A percentile compares a stretch with the other conserved stretches of the same genome.
Conservation (phyloP, 35 echinoderm and acorn worm genomes). For the Patiria miniata region DNA sequence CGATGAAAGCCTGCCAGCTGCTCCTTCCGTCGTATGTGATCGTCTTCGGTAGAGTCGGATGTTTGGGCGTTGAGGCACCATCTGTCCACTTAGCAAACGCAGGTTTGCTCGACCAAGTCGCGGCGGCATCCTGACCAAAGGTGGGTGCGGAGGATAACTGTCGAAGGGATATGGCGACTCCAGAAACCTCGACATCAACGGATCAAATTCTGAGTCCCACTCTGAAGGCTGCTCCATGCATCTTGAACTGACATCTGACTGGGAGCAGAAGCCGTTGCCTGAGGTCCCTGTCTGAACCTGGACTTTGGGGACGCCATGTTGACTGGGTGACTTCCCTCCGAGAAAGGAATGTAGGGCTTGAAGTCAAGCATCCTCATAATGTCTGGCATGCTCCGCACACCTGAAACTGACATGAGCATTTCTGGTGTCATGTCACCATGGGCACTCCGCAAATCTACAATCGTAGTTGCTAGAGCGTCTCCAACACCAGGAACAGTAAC, state of each 20-base stretch:
- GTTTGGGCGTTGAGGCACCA: not conserved
- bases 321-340: not conserved
- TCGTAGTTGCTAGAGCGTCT: not conserved
- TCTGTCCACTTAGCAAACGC: not conserved
- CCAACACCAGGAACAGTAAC: not conserved
- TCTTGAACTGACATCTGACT: not conserved
- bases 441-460: not conserved
- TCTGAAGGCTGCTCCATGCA: not conserved
- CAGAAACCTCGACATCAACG: not conserved
- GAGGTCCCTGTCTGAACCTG: not conserved
- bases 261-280: not conserved
- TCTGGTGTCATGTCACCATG: not conserved
- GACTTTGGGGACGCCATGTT: not conserved
- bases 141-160: not conserved
- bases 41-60: conserved; percentile 4
- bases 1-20: conserved; percentile 37
- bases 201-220: not conserved
- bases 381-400: not conserved
- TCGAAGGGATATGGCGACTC: not conserved
- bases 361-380: not conserved
- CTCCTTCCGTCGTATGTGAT: conserved; percentile 24
- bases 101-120: not conserved
- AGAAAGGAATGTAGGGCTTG: not conserved
- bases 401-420: not conserved
- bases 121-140: not conserved